Evolutionary conservation across 2,113 vertebrate genomes (phyloP), one percentile per base, ranked within the genome.

Genomic region (Lagenorhynchus albirostris): DNA sequence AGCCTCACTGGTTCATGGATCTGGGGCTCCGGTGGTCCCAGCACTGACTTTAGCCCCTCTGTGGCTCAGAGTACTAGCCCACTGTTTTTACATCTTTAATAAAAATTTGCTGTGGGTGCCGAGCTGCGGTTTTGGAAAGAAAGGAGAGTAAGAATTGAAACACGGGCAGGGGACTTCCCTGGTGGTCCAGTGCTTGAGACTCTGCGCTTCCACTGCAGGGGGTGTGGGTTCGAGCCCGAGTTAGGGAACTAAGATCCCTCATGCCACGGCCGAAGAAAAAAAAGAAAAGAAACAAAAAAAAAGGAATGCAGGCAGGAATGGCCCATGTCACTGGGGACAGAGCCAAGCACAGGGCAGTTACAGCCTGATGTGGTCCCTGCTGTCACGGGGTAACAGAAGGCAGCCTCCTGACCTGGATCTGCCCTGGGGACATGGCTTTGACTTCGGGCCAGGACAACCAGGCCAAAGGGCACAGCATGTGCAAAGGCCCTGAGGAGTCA

Each of bases 1-100:
- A 3, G 47, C 29, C 33, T 50, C 33, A 0, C 0, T 1, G 5
- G 14, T 8, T 47, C 9, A 0, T 17, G 47, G 21, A 10, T 5
- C 5, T 14, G 15, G n/a, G 23, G 2, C 12, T 50, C 33, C 20
- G 6, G 50, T 12, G 36, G 80, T 33, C 38, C 71, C 17, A 20
- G 9, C 15, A 10, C 26, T 84, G 23, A 5, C 26, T 53, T 7
- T 21, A 26, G 25, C 11, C 47, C 26, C 58, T n/a, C 33, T 5
- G 82, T 2, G 26, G 47, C 74, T 55, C 13, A 79, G 13, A 62
- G 10, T 29, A 21, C 31, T 0, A 1, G 4, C 3, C 14, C 53
- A 20, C 5, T 31, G 3, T 50, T 77, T 65, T 33, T 12, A 82
- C 13, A 0, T 17, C 29, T 74, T 15, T 50, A 44, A 7, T 23